phyloP scores from a whole-genome alignment of 2,888 invertebrate species.

The Apodemia zela region DNA sequence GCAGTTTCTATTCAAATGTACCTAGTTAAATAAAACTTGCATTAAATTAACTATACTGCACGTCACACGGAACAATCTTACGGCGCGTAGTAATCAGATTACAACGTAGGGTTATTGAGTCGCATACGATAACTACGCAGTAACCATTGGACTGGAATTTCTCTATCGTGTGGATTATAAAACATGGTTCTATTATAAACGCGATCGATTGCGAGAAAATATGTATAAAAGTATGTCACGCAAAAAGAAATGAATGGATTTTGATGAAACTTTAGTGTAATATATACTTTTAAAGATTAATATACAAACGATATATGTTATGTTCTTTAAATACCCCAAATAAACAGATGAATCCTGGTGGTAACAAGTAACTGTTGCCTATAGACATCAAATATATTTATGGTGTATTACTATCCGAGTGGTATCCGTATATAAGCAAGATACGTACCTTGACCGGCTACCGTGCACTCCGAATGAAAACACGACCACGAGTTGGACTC shows the following conservation, averaged over 20 bases:
- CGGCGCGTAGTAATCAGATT: constrained; percentile 12
- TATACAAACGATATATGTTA: background rate
- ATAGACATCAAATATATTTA: background rate
- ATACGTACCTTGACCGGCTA: too few relatives aligned
- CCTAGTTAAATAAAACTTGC: background rate
- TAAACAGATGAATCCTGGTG: too few relatives aligned
- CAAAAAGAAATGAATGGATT: background rate
- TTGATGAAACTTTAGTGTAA: background rate
- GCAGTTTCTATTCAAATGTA: background rate
- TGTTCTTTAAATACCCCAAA: background rate
- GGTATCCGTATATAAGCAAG: too few relatives aligned
- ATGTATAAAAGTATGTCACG: background rate
- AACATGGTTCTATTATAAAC: background rate
- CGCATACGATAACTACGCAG: constrained; percentile 6
- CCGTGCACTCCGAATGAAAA: too few relatives aligned
- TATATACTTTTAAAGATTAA: too few relatives aligned
- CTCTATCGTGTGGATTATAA: constrained; percentile 1
- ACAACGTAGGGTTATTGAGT: constrained; percentile 11
- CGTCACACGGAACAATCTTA: background rate
- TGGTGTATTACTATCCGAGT: too few relatives aligned
- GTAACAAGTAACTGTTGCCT: background rate
- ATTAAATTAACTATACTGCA: background rate
- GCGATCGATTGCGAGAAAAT: background rate
- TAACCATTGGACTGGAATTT: constrained; percentile 1
- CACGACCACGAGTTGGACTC: too few relatives aligned